Evolutionary conservation across 1,140 invertebrate genomes (phyloP), one percentile per base, ranked within the genome.

Genomic region (Saccostrea echinata): DNA sequence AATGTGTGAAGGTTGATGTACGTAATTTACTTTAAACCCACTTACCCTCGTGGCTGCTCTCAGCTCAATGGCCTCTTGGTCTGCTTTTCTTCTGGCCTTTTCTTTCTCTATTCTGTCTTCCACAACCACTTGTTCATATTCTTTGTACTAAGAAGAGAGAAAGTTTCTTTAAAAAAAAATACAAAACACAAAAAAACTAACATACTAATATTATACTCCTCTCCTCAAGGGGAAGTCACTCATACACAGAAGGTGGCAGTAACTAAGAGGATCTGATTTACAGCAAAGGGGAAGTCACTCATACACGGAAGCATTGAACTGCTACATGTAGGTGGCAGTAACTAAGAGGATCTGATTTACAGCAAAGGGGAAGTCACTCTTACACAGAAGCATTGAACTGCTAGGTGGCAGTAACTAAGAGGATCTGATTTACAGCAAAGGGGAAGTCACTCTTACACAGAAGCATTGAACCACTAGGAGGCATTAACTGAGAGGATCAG

Each of bases 101-200:
- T 95, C 94, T 84, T 95, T 95, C 88, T 95, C 94, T 33, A 95
- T 95, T 86, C 94, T 89, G 83, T 95, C 94, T 86, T 95, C 94
- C 0, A 95, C 93, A 27, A 95, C 94, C 1, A 95, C 94, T 87
- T 94, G 93, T 86, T 95, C 94, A 92, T 94, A 95, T 86, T 95
- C 94, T 84, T 93, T 92, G 86, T 95, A 95, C 94, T 95, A 89
- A 52, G 92, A 90, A 43, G 81, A 64, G 83, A 88, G 85, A 76
- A 85, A 9, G 86, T 61, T 61, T 61, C 18, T 61, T 57, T 57
- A 13, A 57, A 16, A 57, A 57, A 8, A 57, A 0, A 12, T 53
- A 53, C 12, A 57, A 18, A 57, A 57, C 43, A 13, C 13, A 18
- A 21, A 61, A 61, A 18, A 61, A 61, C 55, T 61, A 0, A 61